Evolutionary conservation across 1,140 invertebrate species (phyloP), one percentile per base, ranked within the genome.

Genomic region (Euura saliciscinereae): DNA sequence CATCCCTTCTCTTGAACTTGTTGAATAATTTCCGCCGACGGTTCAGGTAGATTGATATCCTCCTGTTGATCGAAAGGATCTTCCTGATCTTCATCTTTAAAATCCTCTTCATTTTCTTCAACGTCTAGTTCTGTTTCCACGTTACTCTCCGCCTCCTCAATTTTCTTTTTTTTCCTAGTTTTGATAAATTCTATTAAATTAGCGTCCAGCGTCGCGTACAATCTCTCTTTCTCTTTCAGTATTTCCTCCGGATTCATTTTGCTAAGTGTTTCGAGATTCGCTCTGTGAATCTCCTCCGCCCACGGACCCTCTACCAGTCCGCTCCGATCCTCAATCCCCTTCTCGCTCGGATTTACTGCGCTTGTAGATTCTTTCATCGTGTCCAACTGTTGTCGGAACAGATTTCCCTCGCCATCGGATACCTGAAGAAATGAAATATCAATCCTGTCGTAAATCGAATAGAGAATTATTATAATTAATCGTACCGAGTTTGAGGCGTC

Each of bases 161-260:
- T 5, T 43, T 84, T 85, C 51, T 79, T 76, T 77, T 88, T 84
- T 66, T 89, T 87, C 75, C 89, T 91, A 11, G 89, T 84, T 81
- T 89, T 91, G 11, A 96, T 82, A 87, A 93, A 93, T 69, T 92
- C 86, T 11, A 94, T 75, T 68, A 94, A 81, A 76, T 90, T 89
- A 28, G 93, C 90, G 86, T 93, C 92, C 69, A 97, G 80, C 10
- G 84, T 89, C 42, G 89, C 73, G 11, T 91, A 83, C 2, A 96
- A 78, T 80, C 93, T 92, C 74, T 91, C 82, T 79, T 92, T 90
- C 85, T 96, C 95, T 69, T 90, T 86, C 28, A 94, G 77, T 75
- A 97, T 96, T 80, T 98, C 93, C 72, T 92, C 88, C 73, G 91
- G 82, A 2, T 89, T 90, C 94, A 97, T 95, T 79, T 88, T 80